These are phyloP conservation scores for Cyprinella venusta DNA, from an alignment of 2,797 vertebrate species.

Conservation along the genomic window DNA sequence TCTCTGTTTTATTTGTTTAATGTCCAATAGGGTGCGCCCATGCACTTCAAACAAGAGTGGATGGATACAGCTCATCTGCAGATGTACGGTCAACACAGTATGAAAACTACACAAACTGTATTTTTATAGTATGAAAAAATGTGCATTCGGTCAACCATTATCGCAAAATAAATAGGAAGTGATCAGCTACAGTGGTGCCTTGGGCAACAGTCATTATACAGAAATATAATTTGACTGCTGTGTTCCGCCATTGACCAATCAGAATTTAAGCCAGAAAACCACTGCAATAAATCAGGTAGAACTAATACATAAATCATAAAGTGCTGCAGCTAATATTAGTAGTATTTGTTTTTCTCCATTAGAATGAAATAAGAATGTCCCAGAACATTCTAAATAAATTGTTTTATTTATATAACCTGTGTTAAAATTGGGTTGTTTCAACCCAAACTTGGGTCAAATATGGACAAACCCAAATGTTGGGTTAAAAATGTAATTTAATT, in stretches of 20 bases:
- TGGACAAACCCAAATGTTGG: too few species aligned
- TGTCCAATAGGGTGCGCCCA: constrained; percentile 75
- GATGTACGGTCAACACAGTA: constrained; percentile 7
- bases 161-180: constrained; percentile 23
- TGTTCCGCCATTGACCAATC: neutral
- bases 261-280: neutral
- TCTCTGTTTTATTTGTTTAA: neutral
- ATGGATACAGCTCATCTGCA: neutral
- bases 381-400: neutral
- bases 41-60: constrained; percentile 63
- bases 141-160: neutral
- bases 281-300: constrained; percentile 19
- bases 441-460: too few species aligned
- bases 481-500: too few species aligned
- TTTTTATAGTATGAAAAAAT: constrained; percentile 12
- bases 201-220: constrained; percentile 9
- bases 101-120: neutral
- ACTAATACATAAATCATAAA: constrained; percentile 12
- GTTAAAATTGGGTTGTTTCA: too few species aligned
- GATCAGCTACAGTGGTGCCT: neutral
- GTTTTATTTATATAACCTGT: neutral
- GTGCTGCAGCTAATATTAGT: constrained; percentile 13
- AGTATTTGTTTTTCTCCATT: neutral
- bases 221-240: constrained; percentile 7
- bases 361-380: neutral